A percentile compares a stretch with the other conserved stretches of the same genome.
phyloP scores from a whole-genome alignment of 2,888 invertebrate genomes.

The Carcina quercana region DNA sequence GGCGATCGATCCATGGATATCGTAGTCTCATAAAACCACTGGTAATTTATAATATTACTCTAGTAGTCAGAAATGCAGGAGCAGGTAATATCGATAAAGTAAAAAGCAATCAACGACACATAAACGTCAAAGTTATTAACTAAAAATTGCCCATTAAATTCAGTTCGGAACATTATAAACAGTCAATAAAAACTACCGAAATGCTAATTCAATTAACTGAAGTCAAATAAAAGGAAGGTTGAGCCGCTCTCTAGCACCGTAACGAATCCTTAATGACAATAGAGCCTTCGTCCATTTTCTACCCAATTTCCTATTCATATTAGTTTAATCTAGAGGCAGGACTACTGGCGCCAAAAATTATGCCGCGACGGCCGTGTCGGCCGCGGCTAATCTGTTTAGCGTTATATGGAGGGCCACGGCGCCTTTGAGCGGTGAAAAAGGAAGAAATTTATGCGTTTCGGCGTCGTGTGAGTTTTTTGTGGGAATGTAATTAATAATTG shows the following conservation, averaged over 20 bases:
- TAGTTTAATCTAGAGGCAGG: slow-evolving; percentile 73
- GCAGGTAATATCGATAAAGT: slow-evolving; percentile 37
- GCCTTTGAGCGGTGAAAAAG: slow-evolving; percentile 72
- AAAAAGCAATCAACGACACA: slow-evolving; percentile 49
- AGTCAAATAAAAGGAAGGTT: slow-evolving; percentile 65
- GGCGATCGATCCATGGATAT: too few relatives aligned
- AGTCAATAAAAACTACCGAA: slow-evolving; percentile 63
- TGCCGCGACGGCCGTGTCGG: slow-evolving; percentile 67
- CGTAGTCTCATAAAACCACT: too few relatives aligned
- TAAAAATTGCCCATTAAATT: slow-evolving; percentile 53
- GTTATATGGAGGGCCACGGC: slow-evolving; percentile 61
- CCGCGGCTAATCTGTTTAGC: slow-evolving; percentile 68
- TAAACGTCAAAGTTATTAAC: slow-evolving; percentile 62
- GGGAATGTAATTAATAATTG: slow-evolving; percentile 74
- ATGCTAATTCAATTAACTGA: slow-evolving; percentile 70
- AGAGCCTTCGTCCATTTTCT: slow-evolving; percentile 69
- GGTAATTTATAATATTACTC: too few relatives aligned
- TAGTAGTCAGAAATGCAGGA: too few relatives aligned
- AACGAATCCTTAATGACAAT: slow-evolving; percentile 72
- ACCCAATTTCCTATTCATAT: slow-evolving; percentile 74
- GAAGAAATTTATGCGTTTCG: slow-evolving; percentile 74
- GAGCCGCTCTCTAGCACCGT: slow-evolving; percentile 48
- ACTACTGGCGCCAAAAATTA: slow-evolving; percentile 75
- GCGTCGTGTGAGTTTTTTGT: slow-evolving; percentile 70
- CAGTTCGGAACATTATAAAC: slow-evolving; percentile 58